Percentiles rank a stretch among this genome's conserved stretches.
phyloP scores from a whole-genome alignment of 2,888 invertebrate genomes.

The Ichneumoninae sp. region DNA sequence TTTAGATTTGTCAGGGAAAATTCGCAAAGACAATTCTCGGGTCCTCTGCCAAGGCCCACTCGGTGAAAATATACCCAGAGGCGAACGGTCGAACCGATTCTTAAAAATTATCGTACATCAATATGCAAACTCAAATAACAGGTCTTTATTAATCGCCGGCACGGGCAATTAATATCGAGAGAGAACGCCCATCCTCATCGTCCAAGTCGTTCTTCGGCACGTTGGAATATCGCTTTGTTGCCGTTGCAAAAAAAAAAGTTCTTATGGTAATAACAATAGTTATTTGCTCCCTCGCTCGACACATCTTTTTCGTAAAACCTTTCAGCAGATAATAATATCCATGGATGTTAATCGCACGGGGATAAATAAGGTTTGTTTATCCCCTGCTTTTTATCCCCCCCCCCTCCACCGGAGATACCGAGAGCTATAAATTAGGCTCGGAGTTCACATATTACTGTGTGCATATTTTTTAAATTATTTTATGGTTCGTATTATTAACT shows the following conservation, averaged over 20 bases:
- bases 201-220: constrained; percentile 12
- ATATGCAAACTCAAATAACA: constrained; percentile 60
- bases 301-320: constrained; percentile 21
- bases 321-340: constrained; percentile 36
- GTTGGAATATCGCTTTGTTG: constrained; percentile 36
- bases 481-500: too few relatives aligned
- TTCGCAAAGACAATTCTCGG: neutral
- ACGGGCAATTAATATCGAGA: neutral
- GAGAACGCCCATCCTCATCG: constrained; percentile 1
- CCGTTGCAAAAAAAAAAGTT: neutral
- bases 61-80: neutral
- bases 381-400: constrained; percentile 18
- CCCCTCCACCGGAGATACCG: constrained; percentile 31
- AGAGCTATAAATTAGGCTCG: constrained; percentile 62
- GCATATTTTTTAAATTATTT: neutral
- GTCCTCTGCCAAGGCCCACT: neutral
- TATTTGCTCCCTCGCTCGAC: constrained; percentile 45
- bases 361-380: constrained; percentile 61
- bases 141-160: constrained; percentile 43
- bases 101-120: constrained; percentile 54
- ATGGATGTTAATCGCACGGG: constrained; percentile 39
- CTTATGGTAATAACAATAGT: constrained; percentile 17
- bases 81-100: neutral
- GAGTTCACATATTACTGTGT: constrained; percentile 34
- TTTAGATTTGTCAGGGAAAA: too few relatives aligned